Evolutionary conservation across 2,797 vertebrate species (phyloP), one percentile per base, ranked within the genome.

Genomic region (Anguilla anguilla): DNA sequence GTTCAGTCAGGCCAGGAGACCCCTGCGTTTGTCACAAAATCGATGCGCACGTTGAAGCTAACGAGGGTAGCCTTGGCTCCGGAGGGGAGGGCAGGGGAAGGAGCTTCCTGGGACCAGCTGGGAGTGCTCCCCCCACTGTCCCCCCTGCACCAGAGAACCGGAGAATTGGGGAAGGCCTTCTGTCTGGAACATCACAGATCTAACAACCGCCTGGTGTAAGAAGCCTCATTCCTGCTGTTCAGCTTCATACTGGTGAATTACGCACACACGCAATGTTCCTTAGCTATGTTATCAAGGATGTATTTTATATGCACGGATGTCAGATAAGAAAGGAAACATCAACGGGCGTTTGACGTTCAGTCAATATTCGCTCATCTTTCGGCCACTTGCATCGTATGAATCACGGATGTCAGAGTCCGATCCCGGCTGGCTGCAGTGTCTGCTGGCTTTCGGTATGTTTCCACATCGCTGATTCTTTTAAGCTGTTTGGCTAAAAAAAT

Each of bases 21-120:
- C 87, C 74, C 69, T 90, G 89, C 86, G 72, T 93, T 93, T 93
- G 94, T 92, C 93, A 94, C 89, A 94, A 94, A 95, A 95, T 94
- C 94, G 91, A 95, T 95, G 86, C 89, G 89, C 91, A 92, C 91
- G 88, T 91, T 86, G 89, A 85, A 64, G 85, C 85, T 87, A 89
- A 89, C 86, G 90, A n/a, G 55, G 81, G 81, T 69, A 59, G 87
- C 86, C 79, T 61, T 83, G 84, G 59, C 64, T 90, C 83, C 84
- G 77, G 84, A 89, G 89, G 17, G 72, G 15, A 13, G 13, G 72
- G 28, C 13, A 15, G 72, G 31, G 72, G 43, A 22, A 10, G 43
- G 19, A 3, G 77, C 77, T 35, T 10, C 31, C 31, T 3, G 69
- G 69, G 72, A 77, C 13, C 15, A 46, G 77, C 1, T 25, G 35